These are phyloP conservation scores for Oenanthe oenanthe DNA, from an alignment of 2,113 vertebrate species.

Conservation along the genomic window DNA sequence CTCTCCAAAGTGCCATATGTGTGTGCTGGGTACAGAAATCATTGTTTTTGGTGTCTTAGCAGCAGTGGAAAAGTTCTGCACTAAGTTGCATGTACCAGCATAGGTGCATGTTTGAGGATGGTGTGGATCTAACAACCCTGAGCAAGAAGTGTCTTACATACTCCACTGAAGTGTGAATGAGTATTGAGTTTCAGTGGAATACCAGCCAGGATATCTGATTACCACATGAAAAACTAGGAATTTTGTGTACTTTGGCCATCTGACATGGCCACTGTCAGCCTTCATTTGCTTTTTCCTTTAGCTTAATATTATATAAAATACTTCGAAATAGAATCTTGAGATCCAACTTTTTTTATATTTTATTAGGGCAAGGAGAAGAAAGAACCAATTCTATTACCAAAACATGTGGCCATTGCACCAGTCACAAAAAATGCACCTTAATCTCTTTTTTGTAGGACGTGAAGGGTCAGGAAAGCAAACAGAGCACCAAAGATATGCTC, in stretches of 20 bases:
- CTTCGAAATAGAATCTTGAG: neutral
- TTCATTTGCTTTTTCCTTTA: neutral
- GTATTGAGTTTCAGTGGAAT: neutral
- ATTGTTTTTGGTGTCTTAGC: rapidly evolving
- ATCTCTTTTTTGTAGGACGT: neutral
- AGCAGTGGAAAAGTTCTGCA: neutral
- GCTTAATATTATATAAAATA: neutral
- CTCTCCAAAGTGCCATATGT: rapidly evolving
- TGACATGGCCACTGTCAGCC: neutral
- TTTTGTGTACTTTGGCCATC: neutral
- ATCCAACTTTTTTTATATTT: neutral
- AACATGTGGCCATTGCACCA: neutral
- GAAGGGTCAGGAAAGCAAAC: neutral
- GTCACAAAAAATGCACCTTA: neutral
- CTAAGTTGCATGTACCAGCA: neutral
- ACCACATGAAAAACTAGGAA: neutral
- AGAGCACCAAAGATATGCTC: neutral
- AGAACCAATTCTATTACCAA: neutral
- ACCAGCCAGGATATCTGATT: neutral
- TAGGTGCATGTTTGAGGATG: neutral
- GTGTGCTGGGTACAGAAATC: neutral
- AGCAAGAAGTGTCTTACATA: neutral
- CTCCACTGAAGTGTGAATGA: neutral
- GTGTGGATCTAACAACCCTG: neutral
- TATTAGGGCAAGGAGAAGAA: neutral